Conservation (phyloP, 2,113 vertebrate species). For the Psophia crepitans region DNA sequence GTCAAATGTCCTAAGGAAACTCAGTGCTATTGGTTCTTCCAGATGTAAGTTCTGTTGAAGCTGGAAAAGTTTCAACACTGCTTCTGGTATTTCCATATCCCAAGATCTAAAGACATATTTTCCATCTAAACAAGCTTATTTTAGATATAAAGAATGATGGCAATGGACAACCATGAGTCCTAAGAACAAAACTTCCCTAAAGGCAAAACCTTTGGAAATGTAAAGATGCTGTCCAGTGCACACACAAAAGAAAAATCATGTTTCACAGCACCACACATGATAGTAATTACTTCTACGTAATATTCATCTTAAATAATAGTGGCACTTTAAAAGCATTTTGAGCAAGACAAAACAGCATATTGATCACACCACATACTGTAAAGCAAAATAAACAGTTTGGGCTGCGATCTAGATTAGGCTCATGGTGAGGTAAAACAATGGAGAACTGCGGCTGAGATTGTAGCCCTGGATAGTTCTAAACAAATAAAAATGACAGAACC, state of each 20-base stretch:
- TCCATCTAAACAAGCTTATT: not conserved
- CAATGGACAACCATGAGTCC: not conserved
- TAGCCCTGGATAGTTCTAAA: not conserved
- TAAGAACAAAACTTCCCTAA: not conserved
- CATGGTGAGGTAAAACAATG: not conserved
- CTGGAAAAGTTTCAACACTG: not conserved
- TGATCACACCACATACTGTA: not conserved
- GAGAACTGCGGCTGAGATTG: accelerated
- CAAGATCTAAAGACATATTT: not conserved
- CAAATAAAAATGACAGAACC: not conserved
- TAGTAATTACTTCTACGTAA: not conserved
- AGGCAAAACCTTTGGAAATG: not conserved
- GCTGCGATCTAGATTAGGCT: not conserved
- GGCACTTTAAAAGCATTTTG: not conserved
- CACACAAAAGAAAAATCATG: not conserved
- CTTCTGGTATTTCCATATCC: not conserved
- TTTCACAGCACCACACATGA: not conserved
- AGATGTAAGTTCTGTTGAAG: not conserved
- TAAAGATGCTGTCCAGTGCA: not conserved
- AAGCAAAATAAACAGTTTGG: not conserved
- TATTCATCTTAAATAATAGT: not conserved
- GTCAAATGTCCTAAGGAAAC: not conserved
- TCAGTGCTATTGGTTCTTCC: not conserved
- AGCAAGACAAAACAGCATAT: not conserved
- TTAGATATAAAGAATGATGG: not conserved